These are phyloP conservation scores for Crotalus viridis DNA, from an alignment of 2,113 vertebrate genomes.

Conservation along the genomic window DNA sequence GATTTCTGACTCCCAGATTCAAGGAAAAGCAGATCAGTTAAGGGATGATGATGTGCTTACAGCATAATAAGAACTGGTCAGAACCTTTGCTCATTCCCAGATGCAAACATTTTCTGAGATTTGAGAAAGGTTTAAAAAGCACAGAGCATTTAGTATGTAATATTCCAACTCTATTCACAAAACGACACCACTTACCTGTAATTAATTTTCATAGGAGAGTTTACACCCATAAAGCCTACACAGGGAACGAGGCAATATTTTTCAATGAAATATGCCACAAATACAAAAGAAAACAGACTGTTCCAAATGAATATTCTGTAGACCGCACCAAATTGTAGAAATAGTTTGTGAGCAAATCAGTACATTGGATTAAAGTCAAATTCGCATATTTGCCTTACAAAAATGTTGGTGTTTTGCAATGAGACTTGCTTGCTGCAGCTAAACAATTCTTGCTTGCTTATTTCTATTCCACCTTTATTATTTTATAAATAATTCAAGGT, in stretches of 20 bases:
- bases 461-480: not conserved
- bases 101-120: slow-evolving; percentile 65
- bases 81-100: slow-evolving; percentile 73
- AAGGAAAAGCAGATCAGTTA: slow-evolving; percentile 77
- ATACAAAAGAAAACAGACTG: not conserved
- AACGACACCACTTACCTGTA: slow-evolving; percentile 77
- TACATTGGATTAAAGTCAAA: not conserved
- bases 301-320: slow-evolving; percentile 1
- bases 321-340: not conserved
- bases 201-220: slow-evolving; percentile 58
- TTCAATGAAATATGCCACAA: not conserved
- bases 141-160: slow-evolving; percentile 64
- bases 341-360: not conserved
- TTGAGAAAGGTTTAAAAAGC: slow-evolving; percentile 71
- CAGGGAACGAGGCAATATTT: not conserved
- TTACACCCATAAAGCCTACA: slow-evolving; percentile 12
- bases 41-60: slow-evolving; percentile 71
- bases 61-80: slow-evolving; percentile 70
- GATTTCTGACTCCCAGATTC: slow-evolving; percentile 83
- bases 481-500: not conserved
- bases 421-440: not conserved
- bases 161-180: slow-evolving; percentile 61
- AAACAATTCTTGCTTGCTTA: not conserved
- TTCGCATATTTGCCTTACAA: not conserved
- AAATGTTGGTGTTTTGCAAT: not conserved